Base-by-base conservation (phyloP, 2,888 invertebrate genomes). In the Cyrtodaria siliqua region DNA sequence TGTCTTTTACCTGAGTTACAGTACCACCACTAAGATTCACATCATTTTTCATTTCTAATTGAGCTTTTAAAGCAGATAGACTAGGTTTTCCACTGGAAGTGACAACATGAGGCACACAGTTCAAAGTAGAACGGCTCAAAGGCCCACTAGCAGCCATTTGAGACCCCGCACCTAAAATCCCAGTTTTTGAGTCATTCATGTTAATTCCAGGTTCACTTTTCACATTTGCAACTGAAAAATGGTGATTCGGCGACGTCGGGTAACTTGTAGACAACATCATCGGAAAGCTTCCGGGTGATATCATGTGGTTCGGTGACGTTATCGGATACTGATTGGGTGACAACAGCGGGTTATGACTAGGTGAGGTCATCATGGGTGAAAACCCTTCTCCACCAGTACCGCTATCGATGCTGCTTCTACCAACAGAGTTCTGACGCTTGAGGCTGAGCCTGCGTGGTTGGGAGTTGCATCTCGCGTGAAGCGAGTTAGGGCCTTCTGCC, bases 401-500 rank as follows among this genome's bases (percentile, higher is more conserved):
- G 62, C 78, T 66, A 59, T 81, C 81, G 20, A 81, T 52, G 55
- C 78, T 78, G 50, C 67, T 81, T 49, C 80, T 57, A 49, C 70
- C 66, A 1, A 70, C 40, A 14, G 80, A 83, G 29, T 72, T 72
- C 59, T 79, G 79, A 27, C 72, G 68, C 44, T 79, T 79, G 14
- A 77, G 59, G 42, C 40, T 67, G 12, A 52, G 68, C 18, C 74
- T 64, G 23, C 69, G 56, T 29, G 26, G 44, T 42, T 63, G 50
- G 26, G 75, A 63, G 72, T 78, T 76, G 50, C 74, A 60, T 56
- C 79, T 69, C 44, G 52, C 24, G 53, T 69, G 64, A 57, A 74
- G 60, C 33, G 77, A 50, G 76, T 74, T 74, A 77, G 87, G 85
- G 85, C 86, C 84, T 81, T 87, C 79, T 53, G 86, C 87, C 82